Evolutionary conservation across 2,797 vertebrate genomes (phyloP), one percentile per base, ranked within the genome.

Genomic region (Rhinatrema bivittatum): DNA sequence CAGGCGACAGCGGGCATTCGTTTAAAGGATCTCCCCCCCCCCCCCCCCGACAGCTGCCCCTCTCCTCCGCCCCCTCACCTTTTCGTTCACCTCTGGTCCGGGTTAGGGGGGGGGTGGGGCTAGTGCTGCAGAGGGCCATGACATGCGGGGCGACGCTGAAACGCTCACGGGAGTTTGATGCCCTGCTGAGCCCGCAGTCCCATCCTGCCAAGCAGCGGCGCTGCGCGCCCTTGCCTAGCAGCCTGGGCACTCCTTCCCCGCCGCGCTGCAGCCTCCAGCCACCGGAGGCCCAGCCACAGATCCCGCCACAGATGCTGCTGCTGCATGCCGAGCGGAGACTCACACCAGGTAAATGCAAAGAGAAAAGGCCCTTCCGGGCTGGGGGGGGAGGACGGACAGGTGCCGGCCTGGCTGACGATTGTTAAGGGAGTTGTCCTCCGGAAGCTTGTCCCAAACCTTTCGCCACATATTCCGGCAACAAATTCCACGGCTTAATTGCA

Each of bases 61-160:
- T n/a, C n/a, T 2, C 25, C 9, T 4, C 24, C 29, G 19, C 25
- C n/a, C n/a, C 22, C 23, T 16, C 12, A 2, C 25, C 5, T 17
- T 29, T 29, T 10, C 9, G 4, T 5, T 12, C 12, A 6, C 7
- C 23, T 7, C 16, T 10, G 3, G n/a, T 22, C 22, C 22, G 6
- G n/a, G n/a, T n/a, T n/a, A n/a, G n/a, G n/a, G n/a, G n/a, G 22
- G 16, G 43, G 8, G 9, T 20, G 13, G 29, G 40, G 29, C 7
- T 18, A 8, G 22, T 43, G 14, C 23, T 13, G 11, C 3, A 8
- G 4, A 29, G 20, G 31, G 46, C 50, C 46, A 93, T 93, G 90
- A 91, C 91, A 53, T 94, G 91, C 48, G 89, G 90, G 65, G 91
- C 90, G 37, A 93, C 89, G 60, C 77, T 93, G 76, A 92, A 94